These are phyloP conservation scores for Epinotia demarniana DNA, from an alignment of 2,888 invertebrate species.

Conservation along the genomic window DNA sequence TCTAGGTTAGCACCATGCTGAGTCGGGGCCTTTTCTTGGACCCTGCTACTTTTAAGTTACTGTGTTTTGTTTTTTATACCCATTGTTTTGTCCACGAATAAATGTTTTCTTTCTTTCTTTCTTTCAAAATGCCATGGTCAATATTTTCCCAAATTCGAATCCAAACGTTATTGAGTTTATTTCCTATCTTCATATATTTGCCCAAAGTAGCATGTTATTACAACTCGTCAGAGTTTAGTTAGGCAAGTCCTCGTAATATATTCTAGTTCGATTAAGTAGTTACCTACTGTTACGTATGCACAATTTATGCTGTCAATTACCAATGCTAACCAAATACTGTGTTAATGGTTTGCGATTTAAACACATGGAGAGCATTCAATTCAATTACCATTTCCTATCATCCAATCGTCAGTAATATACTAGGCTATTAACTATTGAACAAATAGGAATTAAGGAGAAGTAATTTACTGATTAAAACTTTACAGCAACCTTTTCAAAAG, in stretches of 20 bases:
- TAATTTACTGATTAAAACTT: too few species aligned
- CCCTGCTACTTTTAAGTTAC: background rate
- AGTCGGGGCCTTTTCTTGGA: too few species aligned
- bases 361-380: background rate
- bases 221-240: slow-evolving; percentile 26
- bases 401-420: too few species aligned
- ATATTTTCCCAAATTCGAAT: background rate
- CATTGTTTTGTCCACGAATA: too few species aligned
- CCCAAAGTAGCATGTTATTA: slow-evolving; percentile 11
- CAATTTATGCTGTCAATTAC: slow-evolving; percentile 13
- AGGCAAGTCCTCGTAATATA: slow-evolving; percentile 12
- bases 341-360: background rate
- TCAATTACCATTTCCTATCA: background rate
- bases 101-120: too few species aligned
- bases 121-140: too few species aligned
- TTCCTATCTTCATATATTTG: background rate
- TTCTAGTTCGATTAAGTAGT: background rate
- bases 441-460: too few species aligned
- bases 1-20: too few species aligned
- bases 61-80: too few species aligned
- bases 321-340: slow-evolving; percentile 1
- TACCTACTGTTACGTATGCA: background rate
- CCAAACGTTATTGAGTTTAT: background rate
- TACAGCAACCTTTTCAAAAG: too few species aligned
- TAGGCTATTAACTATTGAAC: too few species aligned